A percentile compares a stretch with the other conserved stretches of the same genome.
phyloP scores from a whole-genome alignment of 2,888 invertebrate species.

The Acrocyrtus sp. region DNA sequence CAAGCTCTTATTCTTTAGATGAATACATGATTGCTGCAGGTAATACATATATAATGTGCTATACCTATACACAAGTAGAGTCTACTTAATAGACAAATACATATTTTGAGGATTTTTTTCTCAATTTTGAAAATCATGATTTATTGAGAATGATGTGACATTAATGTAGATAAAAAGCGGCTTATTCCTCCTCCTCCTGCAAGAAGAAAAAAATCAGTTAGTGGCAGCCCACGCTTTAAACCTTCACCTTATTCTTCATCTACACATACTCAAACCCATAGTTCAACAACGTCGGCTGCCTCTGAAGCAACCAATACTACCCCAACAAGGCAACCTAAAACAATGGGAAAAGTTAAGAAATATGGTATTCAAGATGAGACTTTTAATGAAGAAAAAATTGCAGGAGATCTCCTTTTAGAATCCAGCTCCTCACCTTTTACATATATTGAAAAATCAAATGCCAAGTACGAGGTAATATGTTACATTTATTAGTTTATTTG shows the following conservation, averaged over 20 bases:
- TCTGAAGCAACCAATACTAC: constrained; percentile 30
- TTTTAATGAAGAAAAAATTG: constrained; percentile 14
- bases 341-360: constrained; percentile 23
- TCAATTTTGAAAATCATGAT: too few species aligned
- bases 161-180: too few species aligned
- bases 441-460: neutral
- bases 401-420: constrained; percentile 33
- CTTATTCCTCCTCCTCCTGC: constrained; percentile 30
- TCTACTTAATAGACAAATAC: too few species aligned
- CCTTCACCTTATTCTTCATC: constrained; percentile 43
- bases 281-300: constrained; percentile 29
- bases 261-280: constrained; percentile 38
- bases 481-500: too few species aligned
- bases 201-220: constrained; percentile 21
- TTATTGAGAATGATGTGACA: too few species aligned
- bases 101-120: too few species aligned
- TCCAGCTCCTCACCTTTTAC: constrained; percentile 7
- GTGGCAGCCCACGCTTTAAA: constrained; percentile 34
- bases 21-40: too few species aligned
- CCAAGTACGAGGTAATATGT: constrained; percentile 12
- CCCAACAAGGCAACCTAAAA: constrained; percentile 14
- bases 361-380: constrained; percentile 22
- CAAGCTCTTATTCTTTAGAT: too few species aligned
- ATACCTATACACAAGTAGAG: too few species aligned
- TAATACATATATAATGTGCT: too few species aligned